Conservation (phyloP, 30 jellyfish, hydroid and myxozoan species). For the Aurelia aurita complex sp. Pacific region DNA sequence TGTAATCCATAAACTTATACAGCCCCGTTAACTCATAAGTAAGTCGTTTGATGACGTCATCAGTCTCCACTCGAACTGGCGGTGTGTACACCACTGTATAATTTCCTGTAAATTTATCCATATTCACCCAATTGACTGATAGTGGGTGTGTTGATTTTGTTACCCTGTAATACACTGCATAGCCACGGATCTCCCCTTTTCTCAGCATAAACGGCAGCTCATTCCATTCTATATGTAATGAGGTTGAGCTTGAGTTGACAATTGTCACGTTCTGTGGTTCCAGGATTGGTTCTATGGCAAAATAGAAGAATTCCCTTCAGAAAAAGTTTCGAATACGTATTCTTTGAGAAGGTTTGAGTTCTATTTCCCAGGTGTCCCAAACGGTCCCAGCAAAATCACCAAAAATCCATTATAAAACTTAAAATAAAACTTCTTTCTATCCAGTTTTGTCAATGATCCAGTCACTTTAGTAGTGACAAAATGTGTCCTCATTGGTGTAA, state of each 20-base stretch:
- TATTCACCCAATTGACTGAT: slow-evolving; percentile 61
- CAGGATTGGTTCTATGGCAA: slow-evolving; percentile 21
- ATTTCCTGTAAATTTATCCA: slow-evolving; percentile 47
- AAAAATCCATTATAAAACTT: too few species aligned
- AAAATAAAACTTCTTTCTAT: too few species aligned
- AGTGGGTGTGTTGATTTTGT: slow-evolving; percentile 48
- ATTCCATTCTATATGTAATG: slow-evolving; percentile 60
- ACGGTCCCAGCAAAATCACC: too few species aligned
- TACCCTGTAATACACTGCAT: slow-evolving; percentile 48
- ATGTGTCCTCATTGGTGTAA: too few species aligned
- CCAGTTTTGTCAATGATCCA: too few species aligned
- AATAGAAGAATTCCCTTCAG: too few species aligned
- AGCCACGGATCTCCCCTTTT: slow-evolving; percentile 63
- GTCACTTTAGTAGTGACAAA: too few species aligned
- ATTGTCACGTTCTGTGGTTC: slow-evolving; percentile 55
- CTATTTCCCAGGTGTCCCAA: too few species aligned
- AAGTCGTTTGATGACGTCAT: slow-evolving; percentile 53
- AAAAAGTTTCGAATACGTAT: too few species aligned
- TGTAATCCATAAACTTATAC: slow-evolving; percentile 53
- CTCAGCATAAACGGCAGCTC: slow-evolving; percentile 54
- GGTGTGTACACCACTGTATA: slow-evolving; percentile 59
- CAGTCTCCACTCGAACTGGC: slow-evolving; percentile 50
- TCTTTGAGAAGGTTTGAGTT: too few species aligned
- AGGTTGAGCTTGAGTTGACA: slow-evolving; percentile 35
- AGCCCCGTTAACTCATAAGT: slow-evolving; percentile 54